Base-by-base conservation (phyloP, 2,888 invertebrate genomes). In the Dioctria rufipes region DNA sequence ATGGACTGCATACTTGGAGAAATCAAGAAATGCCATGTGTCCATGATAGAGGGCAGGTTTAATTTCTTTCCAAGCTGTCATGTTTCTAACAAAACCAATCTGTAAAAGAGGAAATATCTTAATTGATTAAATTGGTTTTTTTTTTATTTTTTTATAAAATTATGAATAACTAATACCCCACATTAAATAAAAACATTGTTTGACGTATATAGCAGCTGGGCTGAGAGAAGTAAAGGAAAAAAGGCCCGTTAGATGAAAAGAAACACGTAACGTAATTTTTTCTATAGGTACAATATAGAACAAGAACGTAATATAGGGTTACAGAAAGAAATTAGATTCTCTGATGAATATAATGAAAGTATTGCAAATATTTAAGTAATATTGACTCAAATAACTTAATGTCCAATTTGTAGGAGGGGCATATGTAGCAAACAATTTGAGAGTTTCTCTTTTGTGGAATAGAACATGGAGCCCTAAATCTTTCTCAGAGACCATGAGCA, bases 41-140 rank as follows among this genome's bases (percentile, higher is more conserved):
- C 99, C 99, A 89, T 99, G 99, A 89, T 98, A 99, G 79, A 99
- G 91, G 0, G 97, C 98, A 63, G 99, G 99, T 88, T 97, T 96
- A 89, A 96, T 94, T 78, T 92, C 92, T 84, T 92, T 90, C 99
- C 99, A 99, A 82, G 92, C 91, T 1, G 96, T 95, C 71, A 99
- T 93, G 89, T 99, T 99, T 85, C 94, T 93, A 84, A 95, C 95
- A 90, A 99, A 97, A 86, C 94, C 91, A 83, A 92, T 91, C 88
- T 88, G 69, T 8, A 83, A 83, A 51, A 25, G 25, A 25, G 25
- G 25, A 25, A 25, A 25, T 25, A 25, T 25, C 25, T 25, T 25
- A 65, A 58, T 42, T 49, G 9, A 63, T 46, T n/a, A 40, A 9
- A 60, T 40, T 2, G 1, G 25, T 60, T 60, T 60, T 13, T 60